A percentile compares a stretch with the other conserved stretches of the same genome.
phyloP scores from a whole-genome alignment of 2,888 invertebrate genomes.

The Timema cristinae region DNA sequence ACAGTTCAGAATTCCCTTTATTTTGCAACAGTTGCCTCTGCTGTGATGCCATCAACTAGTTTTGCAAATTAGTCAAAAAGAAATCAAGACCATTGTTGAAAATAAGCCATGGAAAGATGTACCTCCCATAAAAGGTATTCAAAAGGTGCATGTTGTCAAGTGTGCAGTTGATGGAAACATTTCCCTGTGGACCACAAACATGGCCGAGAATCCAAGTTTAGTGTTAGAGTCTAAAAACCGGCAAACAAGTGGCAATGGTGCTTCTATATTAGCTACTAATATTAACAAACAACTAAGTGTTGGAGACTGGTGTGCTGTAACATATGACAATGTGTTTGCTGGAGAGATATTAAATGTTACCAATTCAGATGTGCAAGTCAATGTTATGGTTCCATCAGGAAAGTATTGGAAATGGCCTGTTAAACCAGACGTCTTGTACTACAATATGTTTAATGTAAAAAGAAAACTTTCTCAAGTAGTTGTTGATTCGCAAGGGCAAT shows the following conservation, averaged over 20 bases:
- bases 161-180: neutral
- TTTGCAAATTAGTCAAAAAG: neutral
- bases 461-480: neutral
- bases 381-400: constrained; percentile 3
- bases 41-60: constrained; percentile 2
- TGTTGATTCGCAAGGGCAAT: neutral
- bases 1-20: neutral
- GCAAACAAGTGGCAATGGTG: too few species aligned
- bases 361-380: neutral
- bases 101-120: neutral
- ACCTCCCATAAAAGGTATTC: neutral
- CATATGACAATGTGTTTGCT: neutral
- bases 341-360: neutral
- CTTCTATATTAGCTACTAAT: too few species aligned
- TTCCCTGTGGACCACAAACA: neutral
- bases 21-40: neutral
- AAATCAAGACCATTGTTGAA: neutral
- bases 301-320: constrained; percentile 1
- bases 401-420: neutral
- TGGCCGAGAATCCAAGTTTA: constrained; percentile 6
- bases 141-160: constrained; percentile 2
- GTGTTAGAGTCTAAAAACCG: neutral
- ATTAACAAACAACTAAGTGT: neutral
- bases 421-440: neutral
- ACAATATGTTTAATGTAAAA: too few species aligned